Percentiles rank a stretch among this genome's conserved stretches.
Conservation (phyloP, 2,797 vertebrate species). For the Dromococcyx pavoninus region DNA sequence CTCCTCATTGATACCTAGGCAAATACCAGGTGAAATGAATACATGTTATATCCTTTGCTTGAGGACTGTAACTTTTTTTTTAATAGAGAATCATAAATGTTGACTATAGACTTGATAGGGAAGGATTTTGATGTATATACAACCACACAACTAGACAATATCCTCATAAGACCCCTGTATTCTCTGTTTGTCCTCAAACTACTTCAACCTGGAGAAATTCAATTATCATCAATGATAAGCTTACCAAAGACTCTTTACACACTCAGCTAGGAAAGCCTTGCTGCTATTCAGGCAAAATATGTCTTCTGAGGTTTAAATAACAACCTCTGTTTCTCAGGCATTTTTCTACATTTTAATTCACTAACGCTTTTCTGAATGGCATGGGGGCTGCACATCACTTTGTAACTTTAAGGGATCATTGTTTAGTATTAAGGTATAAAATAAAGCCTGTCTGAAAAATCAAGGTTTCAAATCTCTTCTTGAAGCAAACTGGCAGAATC, state of each 20-base stretch:
- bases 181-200: not conserved
- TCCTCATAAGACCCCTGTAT: not conserved
- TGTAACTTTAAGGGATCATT: not conserved
- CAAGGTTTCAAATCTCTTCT: not conserved
- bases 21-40: not conserved
- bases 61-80: not conserved
- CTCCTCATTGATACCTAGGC: not conserved
- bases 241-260: not conserved
- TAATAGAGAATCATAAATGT: not conserved
- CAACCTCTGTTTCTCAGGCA: not conserved
- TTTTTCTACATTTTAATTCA: not conserved
- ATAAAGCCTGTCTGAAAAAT: not conserved
- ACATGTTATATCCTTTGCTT: not conserved
- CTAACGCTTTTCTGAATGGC: not conserved
- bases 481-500: not conserved
- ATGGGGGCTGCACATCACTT: not conserved
- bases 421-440: not conserved
- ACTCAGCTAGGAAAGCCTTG: not conserved
- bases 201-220: not conserved
- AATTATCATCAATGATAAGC: not conserved
- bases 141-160: not conserved
- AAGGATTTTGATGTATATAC: not conserved
- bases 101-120: not conserved
- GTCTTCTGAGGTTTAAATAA: not conserved
- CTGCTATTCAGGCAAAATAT: not conserved